Evolutionary conservation across 1,140 invertebrate species (phyloP).

Genomic region (Sycobia sp.): DNA sequence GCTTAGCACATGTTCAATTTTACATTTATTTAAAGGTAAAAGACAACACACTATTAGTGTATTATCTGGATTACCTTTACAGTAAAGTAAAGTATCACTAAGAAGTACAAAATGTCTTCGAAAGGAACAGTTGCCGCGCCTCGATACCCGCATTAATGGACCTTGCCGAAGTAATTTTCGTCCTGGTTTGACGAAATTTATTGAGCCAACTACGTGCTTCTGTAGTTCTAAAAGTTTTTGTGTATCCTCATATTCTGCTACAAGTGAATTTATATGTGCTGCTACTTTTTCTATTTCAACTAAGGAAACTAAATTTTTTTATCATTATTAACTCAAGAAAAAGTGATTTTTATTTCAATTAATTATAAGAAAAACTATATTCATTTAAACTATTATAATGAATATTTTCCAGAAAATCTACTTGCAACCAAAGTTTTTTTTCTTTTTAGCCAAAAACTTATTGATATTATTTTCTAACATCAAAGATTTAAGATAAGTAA

Average conservation of each 20-base stretch:
- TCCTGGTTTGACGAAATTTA: constrained; percentile 72
- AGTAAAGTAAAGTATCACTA: constrained; percentile 64
- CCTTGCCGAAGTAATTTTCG: constrained; percentile 75
- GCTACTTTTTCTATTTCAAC: constrained; percentile 72
- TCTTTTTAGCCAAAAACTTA: no score
- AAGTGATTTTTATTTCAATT: no score
- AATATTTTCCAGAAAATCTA: no score
- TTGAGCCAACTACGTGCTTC: constrained; percentile 65
- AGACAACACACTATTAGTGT: constrained; percentile 66
- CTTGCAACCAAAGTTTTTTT: not conserved
- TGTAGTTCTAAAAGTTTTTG: constrained; percentile 73
- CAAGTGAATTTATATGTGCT: constrained; percentile 72
- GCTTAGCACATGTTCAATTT: constrained; percentile 63
- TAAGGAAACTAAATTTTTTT: constrained; percentile 64
- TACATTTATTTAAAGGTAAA: constrained; percentile 69
- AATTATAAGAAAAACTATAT: no score
- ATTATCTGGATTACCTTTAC: constrained; percentile 63
- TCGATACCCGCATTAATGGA: constrained; percentile 69
- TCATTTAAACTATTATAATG: not conserved
- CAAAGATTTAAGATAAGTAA: no score
- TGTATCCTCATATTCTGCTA: constrained; percentile 75
- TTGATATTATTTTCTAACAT: no score
- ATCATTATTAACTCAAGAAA: constrained; percentile 12
- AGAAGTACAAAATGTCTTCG: constrained; percentile 62
- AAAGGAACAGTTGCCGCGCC: constrained; percentile 62